Evolutionary conservation across 2,113 vertebrate genomes (phyloP).

Genomic region (Thalassoma bifasciatum): DNA sequence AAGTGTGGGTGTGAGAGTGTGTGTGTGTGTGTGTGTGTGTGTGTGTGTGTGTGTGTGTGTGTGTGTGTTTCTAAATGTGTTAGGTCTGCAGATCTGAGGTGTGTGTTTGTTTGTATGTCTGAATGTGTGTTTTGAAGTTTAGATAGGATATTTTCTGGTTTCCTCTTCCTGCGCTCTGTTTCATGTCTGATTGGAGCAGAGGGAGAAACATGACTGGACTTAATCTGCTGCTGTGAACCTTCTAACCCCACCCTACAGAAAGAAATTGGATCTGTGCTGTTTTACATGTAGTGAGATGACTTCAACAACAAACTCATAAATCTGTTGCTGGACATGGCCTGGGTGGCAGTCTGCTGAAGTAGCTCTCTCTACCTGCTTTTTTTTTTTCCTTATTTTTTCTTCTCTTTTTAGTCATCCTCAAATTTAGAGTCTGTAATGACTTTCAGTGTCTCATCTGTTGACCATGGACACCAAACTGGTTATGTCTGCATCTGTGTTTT

Average conservation of each 20-base stretch:
- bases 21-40: neutral
- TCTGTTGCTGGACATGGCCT: too few relatives aligned
- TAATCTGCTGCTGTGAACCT: neutral
- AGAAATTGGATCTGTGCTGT: conserved; percentile 40
- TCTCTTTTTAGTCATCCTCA: too few relatives aligned
- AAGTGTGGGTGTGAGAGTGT: too few relatives aligned
- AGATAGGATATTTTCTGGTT: neutral
- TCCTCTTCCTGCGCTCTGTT: neutral
- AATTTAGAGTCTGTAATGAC: too few relatives aligned
- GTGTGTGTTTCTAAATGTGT: neutral
- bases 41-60: neutral
- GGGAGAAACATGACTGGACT: neutral
- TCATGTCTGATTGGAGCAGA: neutral
- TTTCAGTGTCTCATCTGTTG: too few relatives aligned
- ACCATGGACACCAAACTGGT: too few relatives aligned
- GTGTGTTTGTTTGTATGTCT: neutral
- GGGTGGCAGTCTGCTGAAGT: too few relatives aligned
- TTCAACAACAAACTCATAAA: neutral
- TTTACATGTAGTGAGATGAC: conserved; percentile 9
- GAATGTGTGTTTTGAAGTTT: neutral
- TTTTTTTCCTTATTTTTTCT: too few relatives aligned
- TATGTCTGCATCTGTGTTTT: too few relatives aligned
- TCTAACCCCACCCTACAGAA: conserved; percentile 22
- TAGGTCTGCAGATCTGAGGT: too few relatives aligned
- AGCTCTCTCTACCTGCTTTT: too few relatives aligned